Percentiles rank a stretch among this genome's conserved stretches.
Evolutionary conservation across 2,113 vertebrate species (phyloP).

Genomic region (Triplophysa tibetana): DNA sequence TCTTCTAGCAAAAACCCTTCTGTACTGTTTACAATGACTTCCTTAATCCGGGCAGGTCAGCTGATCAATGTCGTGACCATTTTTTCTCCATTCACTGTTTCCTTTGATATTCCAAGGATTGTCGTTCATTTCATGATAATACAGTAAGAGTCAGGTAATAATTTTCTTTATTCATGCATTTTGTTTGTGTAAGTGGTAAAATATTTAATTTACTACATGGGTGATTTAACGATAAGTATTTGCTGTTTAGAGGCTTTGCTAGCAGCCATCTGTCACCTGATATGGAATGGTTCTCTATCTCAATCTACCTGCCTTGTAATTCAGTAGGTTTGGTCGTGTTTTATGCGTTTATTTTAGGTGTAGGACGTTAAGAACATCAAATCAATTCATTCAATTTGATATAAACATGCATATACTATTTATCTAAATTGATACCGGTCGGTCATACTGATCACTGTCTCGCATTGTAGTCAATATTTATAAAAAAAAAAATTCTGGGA

Average conservation of each 20-base stretch:
- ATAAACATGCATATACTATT: neutral
- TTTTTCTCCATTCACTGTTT: neutral
- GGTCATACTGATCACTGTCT: neutral
- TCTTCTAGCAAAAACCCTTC: too few species aligned
- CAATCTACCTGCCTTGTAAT: neutral
- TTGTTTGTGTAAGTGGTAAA: neutral
- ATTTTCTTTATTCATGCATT: neutral
- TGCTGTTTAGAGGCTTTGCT: slow-evolving; percentile 29
- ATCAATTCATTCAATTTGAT: neutral
- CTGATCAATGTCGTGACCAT: slow-evolving; percentile 43
- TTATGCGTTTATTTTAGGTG: neutral
- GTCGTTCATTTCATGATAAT: slow-evolving; percentile 5
- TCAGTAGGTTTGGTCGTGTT: neutral
- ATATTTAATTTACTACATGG: neutral
- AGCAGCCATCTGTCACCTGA: slow-evolving; percentile 38
- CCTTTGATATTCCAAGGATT: slow-evolving; percentile 24
- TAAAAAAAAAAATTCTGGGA: neutral
- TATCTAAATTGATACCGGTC: neutral
- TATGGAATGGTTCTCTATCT: neutral
- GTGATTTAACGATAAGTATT: neutral
- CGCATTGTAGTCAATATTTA: too few species aligned
- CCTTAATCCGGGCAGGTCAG: slow-evolving; percentile 32
- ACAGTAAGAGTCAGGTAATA: neutral
- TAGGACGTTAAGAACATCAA: neutral
- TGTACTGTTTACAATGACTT: neutral